Evolutionary conservation across 2,113 vertebrate species (phyloP).

Genomic region (Festucalex cinctus): DNA sequence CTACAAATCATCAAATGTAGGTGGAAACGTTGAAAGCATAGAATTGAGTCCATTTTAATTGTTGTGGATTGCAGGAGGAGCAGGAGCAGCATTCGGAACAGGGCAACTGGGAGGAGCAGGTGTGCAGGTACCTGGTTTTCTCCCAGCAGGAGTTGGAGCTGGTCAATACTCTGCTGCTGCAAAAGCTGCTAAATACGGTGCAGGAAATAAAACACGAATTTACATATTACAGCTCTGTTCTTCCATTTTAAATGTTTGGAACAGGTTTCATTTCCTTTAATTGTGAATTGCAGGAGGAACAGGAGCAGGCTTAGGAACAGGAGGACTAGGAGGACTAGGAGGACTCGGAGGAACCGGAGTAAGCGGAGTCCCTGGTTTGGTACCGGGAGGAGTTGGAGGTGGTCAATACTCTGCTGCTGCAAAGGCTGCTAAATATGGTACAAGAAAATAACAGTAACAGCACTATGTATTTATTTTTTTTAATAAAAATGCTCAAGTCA

Average conservation of each 20-base stretch:
- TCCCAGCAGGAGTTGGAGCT: neutral
- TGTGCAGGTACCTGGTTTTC: neutral
- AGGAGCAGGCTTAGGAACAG: constrained; percentile 14
- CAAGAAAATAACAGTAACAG: too few relatives aligned
- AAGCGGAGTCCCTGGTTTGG: constrained; percentile 13
- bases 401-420: constrained; percentile 39
- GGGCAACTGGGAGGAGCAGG: constrained; percentile 13
- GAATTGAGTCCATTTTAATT: neutral
- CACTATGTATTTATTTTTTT: too few relatives aligned
- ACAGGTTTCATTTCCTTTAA: too few relatives aligned
- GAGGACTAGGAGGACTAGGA: constrained; percentile 20
- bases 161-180: constrained; percentile 13
- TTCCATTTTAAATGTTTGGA: too few relatives aligned
- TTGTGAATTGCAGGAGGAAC: neutral
- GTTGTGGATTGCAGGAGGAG: constrained; percentile 19
- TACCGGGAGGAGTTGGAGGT: constrained; percentile 24
- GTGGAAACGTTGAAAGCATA: neutral
- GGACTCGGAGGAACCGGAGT: constrained; percentile 19
- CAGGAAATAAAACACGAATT: neutral
- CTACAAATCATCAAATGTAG: neutral
- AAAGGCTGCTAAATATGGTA: constrained; percentile 8
- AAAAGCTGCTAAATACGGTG: constrained; percentile 24
- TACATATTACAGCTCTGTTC: too few relatives aligned
- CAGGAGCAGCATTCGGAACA: constrained; percentile 8
- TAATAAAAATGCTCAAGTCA: too few relatives aligned